phyloP scores from a whole-genome alignment of 2,888 invertebrate species.

The Limenitis camilla region DNA sequence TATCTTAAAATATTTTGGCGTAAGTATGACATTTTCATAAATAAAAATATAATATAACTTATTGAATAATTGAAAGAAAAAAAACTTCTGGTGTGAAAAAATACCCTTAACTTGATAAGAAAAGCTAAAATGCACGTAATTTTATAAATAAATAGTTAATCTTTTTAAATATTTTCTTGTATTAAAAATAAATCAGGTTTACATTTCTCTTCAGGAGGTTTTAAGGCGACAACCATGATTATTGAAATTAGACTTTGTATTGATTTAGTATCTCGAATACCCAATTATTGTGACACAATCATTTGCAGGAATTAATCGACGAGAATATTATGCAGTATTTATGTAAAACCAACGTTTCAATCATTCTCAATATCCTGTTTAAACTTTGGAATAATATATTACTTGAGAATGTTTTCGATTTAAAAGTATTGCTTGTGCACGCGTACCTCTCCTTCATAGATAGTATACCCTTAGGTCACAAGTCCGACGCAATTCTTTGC shows the following conservation, averaged over 20 bases:
- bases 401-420: slow-evolving; percentile 58
- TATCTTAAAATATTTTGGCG: slow-evolving; percentile 63
- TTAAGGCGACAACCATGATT: too few relatives aligned
- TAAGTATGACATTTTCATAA: slow-evolving; percentile 33
- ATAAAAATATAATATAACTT: not conserved
- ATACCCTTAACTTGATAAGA: too few relatives aligned
- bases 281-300: not conserved
- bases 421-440: slow-evolving; percentile 71
- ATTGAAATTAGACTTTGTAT: too few relatives aligned
- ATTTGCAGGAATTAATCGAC: slow-evolving; percentile 46
- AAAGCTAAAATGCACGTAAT: too few relatives aligned
- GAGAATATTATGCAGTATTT: slow-evolving; percentile 51
- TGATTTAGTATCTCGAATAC: not conserved
- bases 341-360: slow-evolving; percentile 58
- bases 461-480: slow-evolving; percentile 48
- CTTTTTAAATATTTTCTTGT: not conserved
- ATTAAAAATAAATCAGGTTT: not conserved
- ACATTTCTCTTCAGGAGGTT: not conserved
- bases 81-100: too few relatives aligned
- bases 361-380: slow-evolving; percentile 71
- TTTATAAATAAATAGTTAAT: too few relatives aligned
- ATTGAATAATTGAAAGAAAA: not conserved
- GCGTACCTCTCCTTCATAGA: slow-evolving; percentile 71
- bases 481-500: slow-evolving; percentile 70
- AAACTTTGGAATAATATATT: slow-evolving; percentile 65